These are phyloP conservation scores for Sphaerophoria rueppellii DNA, from an alignment of 2,888 invertebrate species.

Conservation along the genomic window DNA sequence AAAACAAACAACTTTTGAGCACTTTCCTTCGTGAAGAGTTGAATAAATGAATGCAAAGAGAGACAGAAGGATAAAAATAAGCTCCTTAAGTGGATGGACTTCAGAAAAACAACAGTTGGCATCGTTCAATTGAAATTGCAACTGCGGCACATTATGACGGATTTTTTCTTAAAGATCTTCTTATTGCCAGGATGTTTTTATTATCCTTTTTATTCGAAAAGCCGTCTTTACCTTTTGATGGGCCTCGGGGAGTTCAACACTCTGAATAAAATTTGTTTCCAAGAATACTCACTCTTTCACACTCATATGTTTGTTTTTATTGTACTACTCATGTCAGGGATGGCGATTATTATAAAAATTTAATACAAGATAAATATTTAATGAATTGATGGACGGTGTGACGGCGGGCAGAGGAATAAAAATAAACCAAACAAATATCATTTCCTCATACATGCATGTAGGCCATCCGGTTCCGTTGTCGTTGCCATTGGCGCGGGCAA, in stretches of 20 bases:
- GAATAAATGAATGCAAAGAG: slow-evolving; percentile 11
- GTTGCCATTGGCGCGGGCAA: slow-evolving; percentile 4
- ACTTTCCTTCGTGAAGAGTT: background rate
- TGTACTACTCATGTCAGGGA: slow-evolving; percentile 22
- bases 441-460: slow-evolving; percentile 7
- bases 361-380: slow-evolving; percentile 69
- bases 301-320: background rate
- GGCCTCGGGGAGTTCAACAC: background rate
- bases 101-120: slow-evolving; percentile 2
- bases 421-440: slow-evolving; percentile 26
- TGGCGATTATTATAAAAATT: slow-evolving; percentile 44
- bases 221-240: slow-evolving; percentile 32
- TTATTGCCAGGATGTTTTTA: background rate
- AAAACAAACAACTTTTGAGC: background rate
- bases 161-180: slow-evolving; percentile 16
- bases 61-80: slow-evolving; percentile 15
- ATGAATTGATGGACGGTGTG: slow-evolving; percentile 52
- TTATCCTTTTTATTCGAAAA: background rate
- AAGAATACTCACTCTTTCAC: background rate
- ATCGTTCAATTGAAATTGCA: slow-evolving; percentile 26
- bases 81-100: slow-evolving; percentile 54
- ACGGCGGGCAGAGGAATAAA: background rate
- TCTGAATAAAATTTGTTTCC: slow-evolving; percentile 6
- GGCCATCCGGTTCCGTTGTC: slow-evolving; percentile 28
- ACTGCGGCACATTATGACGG: slow-evolving; percentile 16